These are phyloP conservation scores for Temnothorax curvispinosus DNA, from an alignment of 1,140 invertebrate species.

Conservation along the genomic window DNA sequence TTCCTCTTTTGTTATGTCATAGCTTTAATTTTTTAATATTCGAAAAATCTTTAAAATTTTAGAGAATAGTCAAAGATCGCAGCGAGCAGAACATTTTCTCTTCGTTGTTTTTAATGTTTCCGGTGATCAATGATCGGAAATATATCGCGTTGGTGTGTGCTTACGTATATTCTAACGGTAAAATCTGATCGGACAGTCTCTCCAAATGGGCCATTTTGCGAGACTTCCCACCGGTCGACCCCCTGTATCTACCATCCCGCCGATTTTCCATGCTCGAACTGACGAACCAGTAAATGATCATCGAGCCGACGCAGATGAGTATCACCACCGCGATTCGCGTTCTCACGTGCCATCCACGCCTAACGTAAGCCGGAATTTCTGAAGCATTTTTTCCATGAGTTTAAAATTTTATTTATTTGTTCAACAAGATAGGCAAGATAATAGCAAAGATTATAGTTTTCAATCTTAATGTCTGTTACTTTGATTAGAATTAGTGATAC, in stretches of 20 bases:
- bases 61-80: not conserved
- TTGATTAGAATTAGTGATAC: not conserved
- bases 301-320: constrained; percentile 64
- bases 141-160: not conserved
- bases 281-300: constrained; percentile 75
- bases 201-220: constrained; percentile 22
- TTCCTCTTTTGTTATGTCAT: not conserved
- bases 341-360: constrained; percentile 66
- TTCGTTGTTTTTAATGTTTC: not conserved
- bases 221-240: not conserved
- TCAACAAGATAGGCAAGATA: not conserved
- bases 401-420: not conserved
- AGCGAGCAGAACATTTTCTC: not conserved
- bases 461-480: not conserved
- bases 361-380: constrained; percentile 73
- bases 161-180: constrained; percentile 65
- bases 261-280: constrained; percentile 66
- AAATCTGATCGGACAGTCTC: constrained; percentile 37
- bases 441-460: not conserved
- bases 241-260: constrained; percentile 12
- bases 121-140: not conserved
- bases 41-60: not conserved
- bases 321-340: constrained; percentile 64
- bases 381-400: constrained; percentile 4
- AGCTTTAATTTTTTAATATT: not conserved